These are phyloP conservation scores for Paradoxurus hermaphroditus DNA, from an alignment of 2,113 vertebrate species.

Conservation along the genomic window DNA sequence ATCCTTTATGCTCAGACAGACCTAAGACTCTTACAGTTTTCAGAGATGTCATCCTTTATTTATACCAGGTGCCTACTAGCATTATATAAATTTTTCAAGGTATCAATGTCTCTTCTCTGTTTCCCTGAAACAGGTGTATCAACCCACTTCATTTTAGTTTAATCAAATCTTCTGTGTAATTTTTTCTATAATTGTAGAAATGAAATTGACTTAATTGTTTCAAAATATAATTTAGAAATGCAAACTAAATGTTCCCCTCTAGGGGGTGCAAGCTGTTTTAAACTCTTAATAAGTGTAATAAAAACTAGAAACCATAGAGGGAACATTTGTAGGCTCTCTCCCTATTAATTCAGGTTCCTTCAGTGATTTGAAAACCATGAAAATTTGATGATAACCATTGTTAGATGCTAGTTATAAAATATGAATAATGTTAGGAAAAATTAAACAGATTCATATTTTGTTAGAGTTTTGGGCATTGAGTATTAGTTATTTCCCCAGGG, in stretches of 20 bases:
- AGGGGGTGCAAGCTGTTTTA: constrained; percentile 38
- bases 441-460: background rate
- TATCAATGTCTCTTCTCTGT: background rate
- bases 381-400: background rate
- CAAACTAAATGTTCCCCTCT: constrained; percentile 32
- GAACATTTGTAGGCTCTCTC: background rate
- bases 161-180: background rate
- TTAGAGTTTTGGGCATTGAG: background rate
- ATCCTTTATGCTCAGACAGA: background rate
- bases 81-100: background rate
- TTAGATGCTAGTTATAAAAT: background rate
- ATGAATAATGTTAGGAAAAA: background rate
- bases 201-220: constrained; percentile 23
- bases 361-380: background rate
- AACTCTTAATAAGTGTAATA: background rate
- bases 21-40: background rate
- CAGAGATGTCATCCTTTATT: background rate
- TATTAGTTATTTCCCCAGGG: background rate
- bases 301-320: background rate
- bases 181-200: background rate
- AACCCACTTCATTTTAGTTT: background rate
- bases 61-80: background rate
- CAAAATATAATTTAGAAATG: constrained; percentile 46
- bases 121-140: background rate
- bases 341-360: background rate